Evolutionary conservation across 1,140 invertebrate genomes (phyloP).

Genomic region (Coenobita brevimanus): DNA sequence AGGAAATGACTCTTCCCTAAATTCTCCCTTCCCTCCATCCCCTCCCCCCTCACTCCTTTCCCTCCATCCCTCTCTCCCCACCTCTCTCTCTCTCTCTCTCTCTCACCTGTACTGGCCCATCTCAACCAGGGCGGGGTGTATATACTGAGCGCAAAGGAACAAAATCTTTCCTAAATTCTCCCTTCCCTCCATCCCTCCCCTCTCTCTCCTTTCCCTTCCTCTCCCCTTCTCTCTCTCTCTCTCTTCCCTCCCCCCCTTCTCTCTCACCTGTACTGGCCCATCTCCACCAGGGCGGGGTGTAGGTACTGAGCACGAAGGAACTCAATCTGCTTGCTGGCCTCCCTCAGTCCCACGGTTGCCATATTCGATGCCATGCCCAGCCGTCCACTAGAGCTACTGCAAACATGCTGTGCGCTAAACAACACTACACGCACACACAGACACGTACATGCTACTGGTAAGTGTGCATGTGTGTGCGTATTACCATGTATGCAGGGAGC

Average conservation of each 20-base stretch:
- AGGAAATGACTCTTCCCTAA: too few species aligned
- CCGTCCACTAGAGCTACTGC: slow-evolving; percentile 5
- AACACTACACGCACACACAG: background rate
- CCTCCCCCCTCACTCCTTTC: too few species aligned
- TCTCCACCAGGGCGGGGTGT: slow-evolving; percentile 43
- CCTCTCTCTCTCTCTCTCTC: too few species aligned
- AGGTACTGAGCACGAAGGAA: slow-evolving; percentile 46
- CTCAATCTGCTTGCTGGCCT: slow-evolving; percentile 56
- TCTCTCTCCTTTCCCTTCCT: background rate
- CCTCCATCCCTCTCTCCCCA: too few species aligned
- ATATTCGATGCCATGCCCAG: slow-evolving; percentile 49
- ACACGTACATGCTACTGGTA: background rate
- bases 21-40: too few species aligned
- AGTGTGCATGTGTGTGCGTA: too few species aligned
- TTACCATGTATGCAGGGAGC: background rate
- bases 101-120: too few species aligned
- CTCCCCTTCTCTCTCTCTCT: background rate
- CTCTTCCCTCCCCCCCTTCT: background rate
- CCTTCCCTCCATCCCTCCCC: background rate
- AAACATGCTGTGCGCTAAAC: background rate
- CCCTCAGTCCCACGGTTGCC: slow-evolving; percentile 49
- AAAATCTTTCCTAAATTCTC: too few species aligned
- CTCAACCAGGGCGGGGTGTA: too few species aligned
- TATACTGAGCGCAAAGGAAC: too few species aligned
- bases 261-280: slow-evolving; percentile 56